Evolutionary conservation across 2,888 invertebrate species (phyloP).

Genomic region (Meteorus cinctellus): DNA sequence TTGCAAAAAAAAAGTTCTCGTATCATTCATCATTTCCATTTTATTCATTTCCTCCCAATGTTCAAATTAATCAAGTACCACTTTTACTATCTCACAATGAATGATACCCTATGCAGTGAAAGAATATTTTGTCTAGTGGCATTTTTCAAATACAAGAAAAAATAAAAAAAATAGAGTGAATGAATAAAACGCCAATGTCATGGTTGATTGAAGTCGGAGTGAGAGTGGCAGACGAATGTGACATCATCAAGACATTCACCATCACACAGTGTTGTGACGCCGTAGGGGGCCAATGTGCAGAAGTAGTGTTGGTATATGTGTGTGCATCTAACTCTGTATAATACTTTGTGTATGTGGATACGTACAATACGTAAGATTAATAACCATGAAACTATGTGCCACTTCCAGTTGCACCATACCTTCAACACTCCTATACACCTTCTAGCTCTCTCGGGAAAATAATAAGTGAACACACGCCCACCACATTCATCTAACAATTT

Average conservation of each 20-base stretch:
- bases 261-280: neutral
- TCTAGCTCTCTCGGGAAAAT: neutral
- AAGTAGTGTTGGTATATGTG: neutral
- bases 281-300: neutral
- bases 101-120: neutral
- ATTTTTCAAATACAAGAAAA: neutral
- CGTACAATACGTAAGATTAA: constrained; percentile 44
- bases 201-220: neutral
- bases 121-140: neutral
- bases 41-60: neutral
- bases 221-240: neutral
- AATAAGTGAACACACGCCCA: neutral
- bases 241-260: neutral
- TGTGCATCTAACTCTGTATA: neutral
- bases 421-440: neutral
- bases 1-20: neutral
- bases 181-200: neutral
- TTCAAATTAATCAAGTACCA: neutral
- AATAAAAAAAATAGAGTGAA: neutral
- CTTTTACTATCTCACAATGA: constrained; percentile 16
- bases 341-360: constrained; percentile 1
- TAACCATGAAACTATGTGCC: constrained; percentile 43
- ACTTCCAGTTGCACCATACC: constrained; percentile 38
- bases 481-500: constrained; percentile 17
- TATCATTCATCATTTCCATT: neutral